These are phyloP conservation scores for Sinotaia quadrata DNA, from an alignment of 2,888 invertebrate genomes.

Conservation along the genomic window DNA sequence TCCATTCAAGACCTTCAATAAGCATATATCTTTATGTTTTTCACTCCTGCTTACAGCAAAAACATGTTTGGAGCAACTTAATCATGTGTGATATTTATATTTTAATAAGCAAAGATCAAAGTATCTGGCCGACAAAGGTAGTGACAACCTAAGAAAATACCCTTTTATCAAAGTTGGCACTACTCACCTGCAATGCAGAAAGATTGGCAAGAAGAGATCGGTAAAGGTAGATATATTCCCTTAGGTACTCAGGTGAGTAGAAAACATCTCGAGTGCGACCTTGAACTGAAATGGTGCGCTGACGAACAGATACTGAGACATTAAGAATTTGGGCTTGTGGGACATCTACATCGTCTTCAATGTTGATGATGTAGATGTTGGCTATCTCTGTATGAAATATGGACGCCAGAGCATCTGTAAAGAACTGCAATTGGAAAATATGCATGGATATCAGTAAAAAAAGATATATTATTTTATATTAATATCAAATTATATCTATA, in stretches of 20 bases:
- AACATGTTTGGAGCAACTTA: too few relatives aligned
- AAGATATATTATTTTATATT: too few relatives aligned
- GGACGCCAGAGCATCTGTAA: conserved; percentile 90
- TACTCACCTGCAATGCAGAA: conserved; percentile 85
- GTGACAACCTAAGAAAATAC: too few relatives aligned
- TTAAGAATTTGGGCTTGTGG: conserved; percentile 83
- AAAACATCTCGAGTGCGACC: conserved; percentile 77
- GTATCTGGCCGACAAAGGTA: too few relatives aligned
- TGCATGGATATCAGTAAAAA: neutral
- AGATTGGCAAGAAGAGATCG: conserved; percentile 87
- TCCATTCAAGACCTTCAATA: too few relatives aligned
- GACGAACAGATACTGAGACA: conserved; percentile 90
- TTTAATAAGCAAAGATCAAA: too few relatives aligned
- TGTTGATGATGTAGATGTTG: conserved; percentile 91
- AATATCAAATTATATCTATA: too few relatives aligned
- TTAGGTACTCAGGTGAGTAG: conserved; percentile 89
- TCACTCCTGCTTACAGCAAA: too few relatives aligned
- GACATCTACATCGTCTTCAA: conserved; percentile 93
- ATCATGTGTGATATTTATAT: too few relatives aligned
- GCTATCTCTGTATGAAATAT: conserved; percentile 93
- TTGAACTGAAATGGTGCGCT: conserved; percentile 40
- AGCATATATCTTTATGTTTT: too few relatives aligned
- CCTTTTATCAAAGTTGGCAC: too few relatives aligned
- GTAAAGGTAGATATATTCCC: conserved; percentile 94
- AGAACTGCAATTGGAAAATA: conserved; percentile 75